Base-by-base conservation (phyloP, 2,113 vertebrate species). In the Mobula hypostoma region DNA sequence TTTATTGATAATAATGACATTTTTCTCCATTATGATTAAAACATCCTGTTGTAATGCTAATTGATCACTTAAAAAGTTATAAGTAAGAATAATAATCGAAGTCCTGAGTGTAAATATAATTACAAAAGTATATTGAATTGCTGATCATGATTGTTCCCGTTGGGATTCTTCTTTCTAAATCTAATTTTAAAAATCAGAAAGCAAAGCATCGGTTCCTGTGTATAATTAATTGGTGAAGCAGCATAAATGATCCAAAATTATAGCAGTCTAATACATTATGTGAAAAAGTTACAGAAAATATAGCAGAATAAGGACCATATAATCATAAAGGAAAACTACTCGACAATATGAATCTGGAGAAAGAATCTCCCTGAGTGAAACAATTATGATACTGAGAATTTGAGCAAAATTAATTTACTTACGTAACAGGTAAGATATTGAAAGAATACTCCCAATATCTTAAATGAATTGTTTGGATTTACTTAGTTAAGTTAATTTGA, bases 101-200 rank as follows among this genome's bases (percentile, higher is more conserved):
- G 40, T 72, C 11, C 48, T 48, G 91, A 74, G 68, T 74, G 91
- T 32, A 72, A 93, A 74, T 93, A 40, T 93, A 93, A 93, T 40
- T 48, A 66, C 58, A 36, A 36, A 36, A 36, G 36, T 36, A 36
- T 68, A 93, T 36, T 74, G 36, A 74, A 93, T 74, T 27, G 91
- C 91, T 76, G 40, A 74, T 29, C 68, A 74, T 93, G 19, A 76
- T 21, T 40, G 74, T 15, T 32, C 85, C 48, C 68, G 68, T 32
- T 48, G 68, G 72, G 48, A 12, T 93, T 48, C 36, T 74, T 93
- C 36, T 74, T 93, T 74, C 68, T 48, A 74, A 93, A 56, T 68
- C 40, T 70, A n/a, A 15, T 36, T 66, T 7, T 24, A 72, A 72
- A 72, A 72, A 5, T 72, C 68, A 72, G 90, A 48, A 40, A 70